A percentile compares a stretch with the other conserved stretches of the same genome.
These are phyloP conservation scores for Stichopus horrens DNA, from an alignment of 53 echinoderm and acorn worm species.

Conservation along the genomic window DNA sequence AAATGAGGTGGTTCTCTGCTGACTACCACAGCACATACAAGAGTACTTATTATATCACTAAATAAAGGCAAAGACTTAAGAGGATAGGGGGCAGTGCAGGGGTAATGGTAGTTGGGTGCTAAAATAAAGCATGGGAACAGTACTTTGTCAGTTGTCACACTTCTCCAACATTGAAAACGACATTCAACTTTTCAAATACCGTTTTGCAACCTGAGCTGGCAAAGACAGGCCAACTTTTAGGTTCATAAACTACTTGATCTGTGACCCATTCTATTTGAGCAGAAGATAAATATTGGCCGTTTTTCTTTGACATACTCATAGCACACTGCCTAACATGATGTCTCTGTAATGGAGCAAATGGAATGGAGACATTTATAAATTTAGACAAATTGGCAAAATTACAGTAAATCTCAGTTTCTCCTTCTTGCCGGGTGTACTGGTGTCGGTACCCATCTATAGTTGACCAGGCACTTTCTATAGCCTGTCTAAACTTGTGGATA, in stretches of 20 bases:
- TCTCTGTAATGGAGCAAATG: constrained; percentile 80
- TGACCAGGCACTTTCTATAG: constrained; percentile 14
- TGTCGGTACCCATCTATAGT: constrained; percentile 17
- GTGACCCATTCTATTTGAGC: constrained; percentile 80
- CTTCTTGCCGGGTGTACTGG: neutral
- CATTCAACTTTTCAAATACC: constrained; percentile 74
- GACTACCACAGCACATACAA: too few species aligned
- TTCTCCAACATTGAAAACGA: constrained; percentile 37
- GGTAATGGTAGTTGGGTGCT: too few species aligned
- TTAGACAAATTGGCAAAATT: constrained; percentile 49
- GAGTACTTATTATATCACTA: too few species aligned
- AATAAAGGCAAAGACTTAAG: too few species aligned
- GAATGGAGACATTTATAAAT: constrained; percentile 53
- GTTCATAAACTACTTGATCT: constrained; percentile 69
- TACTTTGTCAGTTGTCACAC: neutral
- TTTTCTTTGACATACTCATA: constrained; percentile 32
- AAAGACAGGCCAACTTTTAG: constrained; percentile 58
- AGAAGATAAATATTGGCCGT: constrained; percentile 47
- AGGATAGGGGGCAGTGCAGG: too few species aligned
- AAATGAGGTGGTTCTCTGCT: too few species aligned
- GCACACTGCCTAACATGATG: constrained; percentile 70
- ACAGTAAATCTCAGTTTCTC: neutral
- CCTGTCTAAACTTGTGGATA: neutral
- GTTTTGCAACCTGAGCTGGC: constrained; percentile 86
- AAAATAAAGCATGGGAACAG: neutral